These are phyloP conservation scores for Dryas iulia DNA, from an alignment of 1,140 invertebrate species.

Conservation along the genomic window DNA sequence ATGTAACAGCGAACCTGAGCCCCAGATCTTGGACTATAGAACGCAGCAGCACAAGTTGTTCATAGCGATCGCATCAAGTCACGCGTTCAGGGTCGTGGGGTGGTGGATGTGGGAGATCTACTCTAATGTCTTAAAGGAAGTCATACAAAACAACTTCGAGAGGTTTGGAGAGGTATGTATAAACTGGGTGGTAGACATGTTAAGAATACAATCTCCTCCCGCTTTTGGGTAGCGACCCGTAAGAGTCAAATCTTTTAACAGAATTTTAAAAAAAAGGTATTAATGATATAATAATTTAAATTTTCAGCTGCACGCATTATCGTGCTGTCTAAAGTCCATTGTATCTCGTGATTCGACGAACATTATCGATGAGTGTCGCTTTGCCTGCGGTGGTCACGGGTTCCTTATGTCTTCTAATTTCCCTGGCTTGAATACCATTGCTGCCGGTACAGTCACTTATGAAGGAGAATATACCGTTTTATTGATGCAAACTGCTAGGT, in stretches of 20 bases:
- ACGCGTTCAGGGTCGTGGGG: constrained; percentile 88
- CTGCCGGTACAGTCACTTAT: constrained; percentile 93
- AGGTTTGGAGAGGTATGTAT: constrained; percentile 87
- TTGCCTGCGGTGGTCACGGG: constrained; percentile 96
- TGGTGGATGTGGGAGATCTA: constrained; percentile 90
- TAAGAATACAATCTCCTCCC: too few species aligned
- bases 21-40: constrained; percentile 94
- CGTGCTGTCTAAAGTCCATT: constrained; percentile 30
- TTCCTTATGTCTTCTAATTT: constrained; percentile 93
- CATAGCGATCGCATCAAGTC: constrained; percentile 88
- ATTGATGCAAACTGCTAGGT: constrained; percentile 92
- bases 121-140: constrained; percentile 86
- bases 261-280: neutral
- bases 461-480: constrained; percentile 97
- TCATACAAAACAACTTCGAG: constrained; percentile 88
- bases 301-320: constrained; percentile 29
- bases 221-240: too few species aligned
- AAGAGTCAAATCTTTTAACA: too few species aligned
- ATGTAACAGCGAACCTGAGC: constrained; percentile 85
- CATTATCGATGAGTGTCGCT: constrained; percentile 85
- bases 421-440: constrained; percentile 88
- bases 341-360: constrained; percentile 3
- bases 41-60: constrained; percentile 97
- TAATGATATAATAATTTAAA: neutral
- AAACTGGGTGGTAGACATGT: too few species aligned